These are phyloP conservation scores for Galerucella pusilla DNA, from an alignment of 2,888 invertebrate species.

Conservation along the genomic window DNA sequence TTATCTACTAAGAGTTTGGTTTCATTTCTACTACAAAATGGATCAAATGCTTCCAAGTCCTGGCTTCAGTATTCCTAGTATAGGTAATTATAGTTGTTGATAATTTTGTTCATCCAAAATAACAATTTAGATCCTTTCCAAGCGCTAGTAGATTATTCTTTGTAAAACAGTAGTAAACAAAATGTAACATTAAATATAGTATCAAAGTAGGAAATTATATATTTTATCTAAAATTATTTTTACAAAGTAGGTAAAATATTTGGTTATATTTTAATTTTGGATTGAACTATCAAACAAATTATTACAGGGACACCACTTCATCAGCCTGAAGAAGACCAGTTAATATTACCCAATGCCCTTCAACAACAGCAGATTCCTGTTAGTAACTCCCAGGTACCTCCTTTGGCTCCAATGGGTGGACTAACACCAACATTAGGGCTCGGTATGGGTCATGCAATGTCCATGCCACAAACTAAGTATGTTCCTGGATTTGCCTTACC, in stretches of 20 bases:
- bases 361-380: constrained; percentile 74
- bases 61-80: constrained; percentile 88
- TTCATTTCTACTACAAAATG: constrained; percentile 68
- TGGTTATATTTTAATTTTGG: too few relatives aligned
- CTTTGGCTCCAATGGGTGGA: constrained; percentile 69
- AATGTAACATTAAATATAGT: too few relatives aligned
- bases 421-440: constrained; percentile 72
- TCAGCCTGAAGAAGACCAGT: constrained; percentile 91
- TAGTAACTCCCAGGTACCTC: constrained; percentile 67
- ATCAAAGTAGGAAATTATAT: too few relatives aligned
- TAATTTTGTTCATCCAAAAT: not conserved
- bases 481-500: constrained; percentile 82
- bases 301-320: constrained; percentile 80
- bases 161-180: too few relatives aligned
- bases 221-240: too few relatives aligned
- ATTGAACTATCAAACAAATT: not conserved
- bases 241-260: too few relatives aligned
- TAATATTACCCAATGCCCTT: constrained; percentile 86
- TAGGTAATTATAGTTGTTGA: constrained; percentile 66
- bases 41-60: constrained; percentile 93
- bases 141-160: too few relatives aligned
- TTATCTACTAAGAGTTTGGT: not conserved
- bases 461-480: constrained; percentile 77
- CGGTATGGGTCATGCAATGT: constrained; percentile 73
- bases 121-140: not conserved